Conservation (phyloP, 2,113 vertebrate genomes). For the Corythornis vintsioides region DNA sequence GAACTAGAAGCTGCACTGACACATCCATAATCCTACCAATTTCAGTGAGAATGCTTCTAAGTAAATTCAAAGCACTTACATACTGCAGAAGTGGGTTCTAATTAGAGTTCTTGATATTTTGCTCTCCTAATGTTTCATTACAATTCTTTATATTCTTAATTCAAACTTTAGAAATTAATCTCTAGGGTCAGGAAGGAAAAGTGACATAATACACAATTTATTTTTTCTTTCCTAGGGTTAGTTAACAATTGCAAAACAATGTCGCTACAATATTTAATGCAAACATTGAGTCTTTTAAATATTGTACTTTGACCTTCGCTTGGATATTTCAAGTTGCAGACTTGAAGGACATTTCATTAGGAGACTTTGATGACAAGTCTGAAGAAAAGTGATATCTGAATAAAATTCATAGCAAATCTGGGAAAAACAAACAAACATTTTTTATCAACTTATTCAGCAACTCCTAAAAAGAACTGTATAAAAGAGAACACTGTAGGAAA, state of each 20-base stretch:
- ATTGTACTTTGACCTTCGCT: slow-evolving; percentile 24
- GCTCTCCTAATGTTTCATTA: neutral
- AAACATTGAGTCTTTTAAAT: neutral
- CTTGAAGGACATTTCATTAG: neutral
- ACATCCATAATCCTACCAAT: neutral
- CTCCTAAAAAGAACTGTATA: neutral
- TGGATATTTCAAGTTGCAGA: neutral
- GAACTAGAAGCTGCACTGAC: neutral
- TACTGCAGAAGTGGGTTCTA: neutral
- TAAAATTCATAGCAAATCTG: slow-evolving; percentile 21
- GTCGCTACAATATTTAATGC: neutral
- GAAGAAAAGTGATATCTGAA: neutral
- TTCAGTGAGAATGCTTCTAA: neutral
- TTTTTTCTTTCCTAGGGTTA: neutral
- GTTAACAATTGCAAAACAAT: neutral
- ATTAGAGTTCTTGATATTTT: neutral
- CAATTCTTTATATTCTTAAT: neutral
- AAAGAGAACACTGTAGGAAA: slow-evolving; percentile 4
- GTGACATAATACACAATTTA: neutral
- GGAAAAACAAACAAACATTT: neutral
- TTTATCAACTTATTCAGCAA: neutral
- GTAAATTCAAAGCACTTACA: neutral
- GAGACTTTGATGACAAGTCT: neutral
- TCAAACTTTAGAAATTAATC: neutral
- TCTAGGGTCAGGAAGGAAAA: neutral